Evolutionary conservation across 2,888 invertebrate species (phyloP), one percentile per base, ranked within the genome.

Genomic region (Cataglyphis livida): DNA sequence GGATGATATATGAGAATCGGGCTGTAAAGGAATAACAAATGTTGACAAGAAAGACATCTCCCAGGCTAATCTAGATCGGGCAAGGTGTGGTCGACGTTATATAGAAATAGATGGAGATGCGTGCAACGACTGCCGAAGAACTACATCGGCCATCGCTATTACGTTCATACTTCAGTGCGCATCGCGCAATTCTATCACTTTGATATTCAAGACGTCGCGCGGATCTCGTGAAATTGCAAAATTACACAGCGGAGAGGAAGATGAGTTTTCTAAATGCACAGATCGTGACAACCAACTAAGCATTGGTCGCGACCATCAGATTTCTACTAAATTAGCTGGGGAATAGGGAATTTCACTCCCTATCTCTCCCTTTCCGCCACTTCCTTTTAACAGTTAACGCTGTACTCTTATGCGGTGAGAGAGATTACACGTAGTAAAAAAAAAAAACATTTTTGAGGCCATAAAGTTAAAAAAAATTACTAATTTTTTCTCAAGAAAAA

Each of bases 231-330:
- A 81, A 74, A 74, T 74, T 74, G 79, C 62, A 79, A 83, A 83
- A 79, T 68, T 66, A 79, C 62, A 68, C 61, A 35, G 70, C 79
- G 70, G 71, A 44, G 41, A 70, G 71, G 78, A 59, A 79, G 78
- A 79, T 79, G 78, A 79, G 78, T 79, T 79, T 79, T 79, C 78
- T 71, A 79, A 79, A 79, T 79, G 78, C 70, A 79, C 78, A 59
- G 78, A 79, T 79, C 78, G 78, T 79, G 78, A 79, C 78, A 51
- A 57, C 70, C 75, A 38, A 83, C 68, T 82, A 83, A 83, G 66
- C 88, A 89, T 89, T 85, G 89, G 87, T 91, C 88, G 88, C 88
- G 88, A 85, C 85, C 90, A 88, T 90, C 90, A 89, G 86, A 86
- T 90, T 91, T 90, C 91, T 91, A 90, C 90, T 90, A 89, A 76